phyloP scores from a whole-genome alignment of 2,888 invertebrate genomes.

The Meiosimyza decipiens region DNA sequence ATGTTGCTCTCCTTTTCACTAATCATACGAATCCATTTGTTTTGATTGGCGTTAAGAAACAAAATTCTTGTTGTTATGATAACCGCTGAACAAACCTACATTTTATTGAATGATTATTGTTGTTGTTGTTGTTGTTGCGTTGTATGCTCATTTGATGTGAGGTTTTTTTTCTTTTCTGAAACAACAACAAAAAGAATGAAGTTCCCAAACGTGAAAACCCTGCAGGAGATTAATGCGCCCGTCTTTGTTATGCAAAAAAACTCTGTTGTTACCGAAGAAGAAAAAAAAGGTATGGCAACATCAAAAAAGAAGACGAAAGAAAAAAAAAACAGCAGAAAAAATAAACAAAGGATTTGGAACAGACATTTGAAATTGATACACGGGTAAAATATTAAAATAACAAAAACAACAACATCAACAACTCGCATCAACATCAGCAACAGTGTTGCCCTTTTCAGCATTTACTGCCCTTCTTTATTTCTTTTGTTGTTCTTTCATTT shows the following conservation, averaged over 20 bases:
- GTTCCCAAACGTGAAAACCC: neutral
- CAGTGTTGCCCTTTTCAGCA: too few species aligned
- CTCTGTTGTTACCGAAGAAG: neutral
- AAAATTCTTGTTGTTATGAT: constrained; percentile 39
- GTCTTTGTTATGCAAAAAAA: constrained; percentile 1
- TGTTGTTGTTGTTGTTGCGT: neutral
- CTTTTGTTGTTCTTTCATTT: constrained; percentile 10
- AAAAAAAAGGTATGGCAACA: too few species aligned
- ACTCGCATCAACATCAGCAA: too few species aligned
- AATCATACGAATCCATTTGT: constrained; percentile 1
- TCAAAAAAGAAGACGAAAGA: too few species aligned
- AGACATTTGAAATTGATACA: constrained; percentile 32
- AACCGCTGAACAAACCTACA: constrained; percentile 25
- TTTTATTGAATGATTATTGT: too few species aligned
- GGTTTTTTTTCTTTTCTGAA: constrained; percentile 2
- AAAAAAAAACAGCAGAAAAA: constrained; percentile 48
- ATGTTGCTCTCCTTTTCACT: too few species aligned
- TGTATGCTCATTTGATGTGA: too few species aligned
- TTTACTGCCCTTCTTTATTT: neutral
- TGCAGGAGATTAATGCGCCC: neutral
- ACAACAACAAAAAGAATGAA: neutral
- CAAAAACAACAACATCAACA: too few species aligned
- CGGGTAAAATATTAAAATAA: neutral
- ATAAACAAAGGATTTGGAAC: constrained; percentile 31
- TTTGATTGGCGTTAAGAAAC: constrained; percentile 49